Evolutionary conservation across 2,888 invertebrate species (phyloP).

Genomic region (Himalopsyche tibetana): DNA sequence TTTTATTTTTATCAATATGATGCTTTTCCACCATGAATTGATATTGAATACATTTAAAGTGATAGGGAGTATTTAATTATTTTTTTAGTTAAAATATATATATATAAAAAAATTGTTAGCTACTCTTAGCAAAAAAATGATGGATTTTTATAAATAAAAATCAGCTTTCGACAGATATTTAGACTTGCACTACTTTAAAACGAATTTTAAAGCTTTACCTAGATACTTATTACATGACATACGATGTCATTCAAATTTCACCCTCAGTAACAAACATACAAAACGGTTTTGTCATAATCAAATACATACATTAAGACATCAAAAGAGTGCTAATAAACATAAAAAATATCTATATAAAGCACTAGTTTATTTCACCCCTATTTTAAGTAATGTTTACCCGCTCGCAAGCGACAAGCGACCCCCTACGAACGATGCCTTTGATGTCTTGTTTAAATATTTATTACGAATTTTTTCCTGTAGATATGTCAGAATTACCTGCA

Average conservation of each 20-base stretch:
- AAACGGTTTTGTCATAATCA: slow-evolving; percentile 66
- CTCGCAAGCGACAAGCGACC: slow-evolving; percentile 46
- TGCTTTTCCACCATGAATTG: no score
- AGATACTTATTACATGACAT: neutral
- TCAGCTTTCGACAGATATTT: no score
- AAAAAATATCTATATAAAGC: slow-evolving; percentile 58
- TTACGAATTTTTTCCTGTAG: slow-evolving; percentile 63
- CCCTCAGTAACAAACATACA: slow-evolving; percentile 59
- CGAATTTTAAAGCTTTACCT: neutral
- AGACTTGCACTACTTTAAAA: no score
- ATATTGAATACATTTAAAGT: no score
- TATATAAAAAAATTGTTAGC: no score
- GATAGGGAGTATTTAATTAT: no score
- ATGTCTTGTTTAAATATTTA: slow-evolving; percentile 66
- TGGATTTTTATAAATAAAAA: no score
- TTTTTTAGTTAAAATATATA: no score
- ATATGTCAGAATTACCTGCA: slow-evolving; percentile 61
- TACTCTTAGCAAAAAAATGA: no score
- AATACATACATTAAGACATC: slow-evolving; percentile 65
- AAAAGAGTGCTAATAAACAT: slow-evolving; percentile 57
- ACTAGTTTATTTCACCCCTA: slow-evolving; percentile 50
- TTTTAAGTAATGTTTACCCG: slow-evolving; percentile 64
- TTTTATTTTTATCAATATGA: no score
- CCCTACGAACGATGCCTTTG: slow-evolving; percentile 59
- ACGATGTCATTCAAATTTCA: slow-evolving; percentile 51